Percentiles rank a stretch among this genome's conserved stretches.
These are phyloP conservation scores for Cavia aperea DNA, from an alignment of 2,113 vertebrate species.

Conservation along the genomic window DNA sequence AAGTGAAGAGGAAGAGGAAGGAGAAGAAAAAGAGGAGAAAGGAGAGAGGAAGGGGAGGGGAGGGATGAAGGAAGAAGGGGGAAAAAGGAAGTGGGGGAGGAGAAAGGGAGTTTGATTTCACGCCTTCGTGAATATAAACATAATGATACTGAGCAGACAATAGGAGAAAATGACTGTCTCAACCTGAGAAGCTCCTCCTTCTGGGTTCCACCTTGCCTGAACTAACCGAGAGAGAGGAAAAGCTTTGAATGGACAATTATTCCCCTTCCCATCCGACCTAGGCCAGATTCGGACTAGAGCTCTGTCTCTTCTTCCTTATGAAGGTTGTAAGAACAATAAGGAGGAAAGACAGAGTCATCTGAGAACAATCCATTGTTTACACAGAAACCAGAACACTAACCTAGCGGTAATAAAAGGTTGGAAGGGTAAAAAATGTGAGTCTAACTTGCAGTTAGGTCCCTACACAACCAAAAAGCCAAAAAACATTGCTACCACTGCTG, in stretches of 20 bases:
- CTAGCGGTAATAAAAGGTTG: slow-evolving; percentile 14
- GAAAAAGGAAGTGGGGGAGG: accelerated
- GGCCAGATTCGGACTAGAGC: background rate
- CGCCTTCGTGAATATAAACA: background rate
- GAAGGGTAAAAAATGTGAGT: slow-evolving; percentile 55
- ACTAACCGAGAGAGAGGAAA: background rate
- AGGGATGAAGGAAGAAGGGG: background rate
- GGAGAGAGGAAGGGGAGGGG: background rate
- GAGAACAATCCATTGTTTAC: background rate
- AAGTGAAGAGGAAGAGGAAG: no score
- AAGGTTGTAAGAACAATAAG: slow-evolving; percentile 54
- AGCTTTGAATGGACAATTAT: background rate
- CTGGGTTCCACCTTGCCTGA: slow-evolving; percentile 17
- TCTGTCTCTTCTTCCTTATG: background rate
- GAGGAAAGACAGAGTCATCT: slow-evolving; percentile 42
- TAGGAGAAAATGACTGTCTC: slow-evolving; percentile 11
- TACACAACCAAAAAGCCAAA: slow-evolving; percentile 1
- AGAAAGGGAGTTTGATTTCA: background rate
- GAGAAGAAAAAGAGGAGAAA: accelerated
- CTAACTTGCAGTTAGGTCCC: slow-evolving; percentile 49
- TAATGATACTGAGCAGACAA: background rate
- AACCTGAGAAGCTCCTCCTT: background rate
- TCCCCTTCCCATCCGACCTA: background rate
- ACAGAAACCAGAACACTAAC: background rate
- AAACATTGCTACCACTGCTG: slow-evolving; percentile 33